phyloP scores from a whole-genome alignment of 2,113 vertebrate genomes.

The Anguilla rostrata region DNA sequence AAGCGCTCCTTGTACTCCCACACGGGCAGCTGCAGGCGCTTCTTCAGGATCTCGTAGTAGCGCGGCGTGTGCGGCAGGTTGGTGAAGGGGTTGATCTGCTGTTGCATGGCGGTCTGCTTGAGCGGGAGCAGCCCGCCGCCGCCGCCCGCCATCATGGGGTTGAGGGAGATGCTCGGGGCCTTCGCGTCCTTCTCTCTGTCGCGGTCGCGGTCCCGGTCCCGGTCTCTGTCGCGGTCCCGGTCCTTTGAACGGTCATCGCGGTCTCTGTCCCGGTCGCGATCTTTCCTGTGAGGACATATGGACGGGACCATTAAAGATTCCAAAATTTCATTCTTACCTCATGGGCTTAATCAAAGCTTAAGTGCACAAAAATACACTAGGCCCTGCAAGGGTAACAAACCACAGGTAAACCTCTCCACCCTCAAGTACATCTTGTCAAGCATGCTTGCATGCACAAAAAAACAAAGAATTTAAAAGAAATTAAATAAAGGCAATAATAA shows the following conservation, averaged over 20 bases:
- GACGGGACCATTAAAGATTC: not conserved
- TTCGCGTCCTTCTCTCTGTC: slow-evolving; percentile 81
- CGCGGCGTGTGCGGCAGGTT: slow-evolving; percentile 91
- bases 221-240: slow-evolving; percentile 81
- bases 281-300: slow-evolving; percentile 70
- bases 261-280: slow-evolving; percentile 87
- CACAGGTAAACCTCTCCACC: no score
- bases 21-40: slow-evolving; percentile 89
- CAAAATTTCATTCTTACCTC: not conserved
- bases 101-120: slow-evolving; percentile 78
- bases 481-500: no score
- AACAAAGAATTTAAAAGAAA: no score
- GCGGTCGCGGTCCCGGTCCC: slow-evolving; percentile 88
- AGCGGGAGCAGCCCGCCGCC: slow-evolving; percentile 70
- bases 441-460: no score
- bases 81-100: slow-evolving; percentile 94
- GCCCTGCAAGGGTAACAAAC: no score
- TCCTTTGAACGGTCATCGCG: slow-evolving; percentile 79
- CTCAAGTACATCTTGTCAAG: no score
- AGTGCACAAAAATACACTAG: no score
- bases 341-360: not conserved
- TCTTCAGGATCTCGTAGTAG: slow-evolving; percentile 92
- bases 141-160: slow-evolving; percentile 58
- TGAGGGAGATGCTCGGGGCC: slow-evolving; percentile 64
- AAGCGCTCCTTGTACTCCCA: slow-evolving; percentile 96